Evolutionary conservation across 30 jellyfish, hydroid and myxozoan genomes (phyloP), one percentile per base, ranked within the genome.

Genomic region (Rhopilema esculentum): DNA sequence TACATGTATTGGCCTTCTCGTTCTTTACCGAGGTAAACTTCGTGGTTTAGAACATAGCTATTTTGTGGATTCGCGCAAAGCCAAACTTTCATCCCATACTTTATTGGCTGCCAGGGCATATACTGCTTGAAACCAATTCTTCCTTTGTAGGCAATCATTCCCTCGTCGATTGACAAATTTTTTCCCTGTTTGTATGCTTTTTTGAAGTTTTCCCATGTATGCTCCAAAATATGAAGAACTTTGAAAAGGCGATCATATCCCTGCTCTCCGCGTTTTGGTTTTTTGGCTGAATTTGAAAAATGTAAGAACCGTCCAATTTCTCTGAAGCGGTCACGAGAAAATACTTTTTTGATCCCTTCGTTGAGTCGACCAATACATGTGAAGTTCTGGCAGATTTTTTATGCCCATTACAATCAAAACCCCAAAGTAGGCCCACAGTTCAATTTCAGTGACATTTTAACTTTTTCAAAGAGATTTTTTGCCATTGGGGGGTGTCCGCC

Each of bases 71-170:
- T 85, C 27, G 71, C 84, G 6, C 74, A 7, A n/a, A 20, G 24
- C 91, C 91, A 81, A 16, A 81, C 83, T 68, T 65, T 81, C 21
- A 81, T 27, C 40, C 86, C 91, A 33, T 32, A 68, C 61, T 68
- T 81, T 27, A 72, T 81, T 64, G 83, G 91, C 29, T 68, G 66
- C 40, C 68, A 12, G 9, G 91, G 91, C 52, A 81, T 27, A 27
- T 81, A 81, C 29, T 81, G 91, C 72, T 66, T 65, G 86, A 81
- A 24, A 62, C 27, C 25, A 8, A 67, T 12, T 19, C 91, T n/a
- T 15, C 73, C 91, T 81, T 66, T 65, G 51, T 9, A 64, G n/a
- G 78, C 87, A 64, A 81, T 49, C 87, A 81, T 81, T 48, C 48
- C 30, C 29, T 81, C 91, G 29, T 81, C 91, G 28, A 52, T 79